Conservation (phyloP, 2,888 invertebrate genomes). For the Strigamia transsilvanica region DNA sequence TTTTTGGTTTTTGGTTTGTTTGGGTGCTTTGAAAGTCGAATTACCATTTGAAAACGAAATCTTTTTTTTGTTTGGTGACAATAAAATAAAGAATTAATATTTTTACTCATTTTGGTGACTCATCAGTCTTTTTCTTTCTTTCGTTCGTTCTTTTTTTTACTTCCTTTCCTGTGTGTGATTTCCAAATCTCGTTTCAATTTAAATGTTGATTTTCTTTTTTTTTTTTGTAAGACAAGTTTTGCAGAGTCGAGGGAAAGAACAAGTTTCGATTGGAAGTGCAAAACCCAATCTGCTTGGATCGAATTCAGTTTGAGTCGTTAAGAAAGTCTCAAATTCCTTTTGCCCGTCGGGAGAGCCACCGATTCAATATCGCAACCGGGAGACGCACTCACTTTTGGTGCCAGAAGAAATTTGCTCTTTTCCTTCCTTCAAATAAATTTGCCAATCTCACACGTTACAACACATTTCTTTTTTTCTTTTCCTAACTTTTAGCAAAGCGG, state of each 20-base stretch:
- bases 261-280: constrained; percentile 45
- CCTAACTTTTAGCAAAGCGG: constrained; percentile 30
- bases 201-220: constrained; percentile 29
- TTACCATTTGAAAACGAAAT: neutral
- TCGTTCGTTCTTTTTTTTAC: neutral
- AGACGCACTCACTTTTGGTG: constrained; percentile 49
- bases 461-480: constrained; percentile 40
- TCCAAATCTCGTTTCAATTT: constrained; percentile 32
- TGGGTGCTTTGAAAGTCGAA: neutral
- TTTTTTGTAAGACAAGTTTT: constrained; percentile 17
- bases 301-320: constrained; percentile 49
- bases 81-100: constrained; percentile 31
- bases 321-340: constrained; percentile 48
- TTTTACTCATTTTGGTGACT: constrained; percentile 23
- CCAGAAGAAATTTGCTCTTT: constrained; percentile 49
- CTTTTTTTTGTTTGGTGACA: constrained; percentile 11
- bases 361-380: constrained; percentile 47
- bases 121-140: neutral
- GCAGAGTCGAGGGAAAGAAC: constrained; percentile 32
- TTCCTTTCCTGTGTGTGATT: neutral
- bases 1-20: neutral
- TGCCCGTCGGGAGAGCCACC: constrained; percentile 49
- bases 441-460: constrained; percentile 46
- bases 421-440: constrained; percentile 49
- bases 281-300: constrained; percentile 47